Conservation (phyloP, 2,113 vertebrate species). For the Cyanoramphus novaezelandiae region DNA sequence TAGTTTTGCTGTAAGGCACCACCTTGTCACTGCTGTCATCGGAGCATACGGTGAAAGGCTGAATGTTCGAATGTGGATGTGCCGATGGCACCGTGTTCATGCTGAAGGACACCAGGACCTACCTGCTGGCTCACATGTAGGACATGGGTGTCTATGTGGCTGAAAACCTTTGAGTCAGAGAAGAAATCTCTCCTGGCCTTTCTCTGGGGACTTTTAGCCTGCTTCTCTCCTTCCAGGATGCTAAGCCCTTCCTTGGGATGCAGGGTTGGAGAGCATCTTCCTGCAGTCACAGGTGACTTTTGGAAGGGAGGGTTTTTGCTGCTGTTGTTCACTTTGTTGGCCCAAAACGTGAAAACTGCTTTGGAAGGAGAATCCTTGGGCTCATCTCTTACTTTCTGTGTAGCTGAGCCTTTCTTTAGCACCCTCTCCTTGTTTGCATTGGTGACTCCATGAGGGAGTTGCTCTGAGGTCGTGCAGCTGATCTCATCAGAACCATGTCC, state of each 20-base stretch:
- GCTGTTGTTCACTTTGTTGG: slow-evolving; percentile 35
- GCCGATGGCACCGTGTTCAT: neutral
- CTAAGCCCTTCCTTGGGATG: neutral
- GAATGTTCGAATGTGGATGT: neutral
- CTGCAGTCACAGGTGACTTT: neutral
- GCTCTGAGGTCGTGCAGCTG: neutral
- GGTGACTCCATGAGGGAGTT: neutral
- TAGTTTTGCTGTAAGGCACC: neutral
- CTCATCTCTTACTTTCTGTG: neutral
- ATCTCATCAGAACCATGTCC: neutral
- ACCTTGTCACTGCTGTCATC: neutral
- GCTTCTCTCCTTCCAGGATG: neutral
- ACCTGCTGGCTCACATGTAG: slow-evolving; percentile 74
- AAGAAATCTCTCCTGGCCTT: slow-evolving; percentile 75
- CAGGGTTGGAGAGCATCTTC: neutral
- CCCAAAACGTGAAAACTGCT: slow-evolving; percentile 61
- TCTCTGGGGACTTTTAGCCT: slow-evolving; percentile 2
- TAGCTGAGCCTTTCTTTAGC: neutral
- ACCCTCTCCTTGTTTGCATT: neutral
- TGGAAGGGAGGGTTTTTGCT: neutral
- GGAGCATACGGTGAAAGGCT: neutral
- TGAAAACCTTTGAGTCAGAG: slow-evolving; percentile 63
- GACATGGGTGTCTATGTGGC: slow-evolving; percentile 62
- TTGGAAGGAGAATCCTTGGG: neutral
- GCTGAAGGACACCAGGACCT: neutral